Base-by-base conservation (phyloP, 2,888 invertebrate genomes). In the Papilio demoleus region DNA sequence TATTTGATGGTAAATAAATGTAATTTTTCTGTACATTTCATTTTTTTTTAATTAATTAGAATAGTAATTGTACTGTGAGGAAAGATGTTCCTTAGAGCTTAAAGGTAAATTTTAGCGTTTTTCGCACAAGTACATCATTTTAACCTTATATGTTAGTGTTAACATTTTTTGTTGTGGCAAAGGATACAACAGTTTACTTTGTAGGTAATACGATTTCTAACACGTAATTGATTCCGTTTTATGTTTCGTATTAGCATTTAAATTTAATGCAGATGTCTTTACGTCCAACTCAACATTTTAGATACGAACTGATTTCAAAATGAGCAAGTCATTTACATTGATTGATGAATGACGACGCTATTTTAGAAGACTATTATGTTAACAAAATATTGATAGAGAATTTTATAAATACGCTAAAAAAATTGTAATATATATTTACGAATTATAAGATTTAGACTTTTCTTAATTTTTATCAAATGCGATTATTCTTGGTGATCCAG, bases 231-330 rank as follows among this genome's bases (percentile, higher is more conserved):
- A 62, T 69, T 60, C 61, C 50, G 42, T 65, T 69, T 47, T 27
- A 59, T 45, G 38, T 50, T 71, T 40, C 68, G 68, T 74, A 75
- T 76, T 72, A 72, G 75, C 73, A 77, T 76, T 74, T 74, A 73
- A 71, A 75, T 73, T 70, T 72, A 70, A 74, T 71, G 47, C 72
- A 71, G 73, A 76, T 77, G 72, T 77, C 67, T 75, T 74, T 71
- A 71, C 70, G 70, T 75, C 71, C 71, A 65, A 75, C 65, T 70
- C 70, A 70, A 73, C 59, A 58, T 64, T 68, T 70, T 65, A 70
- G 72, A 73, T 71, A 72, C 71, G 61, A 31, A 50, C 27, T 70
- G 70, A 64, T 70, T 73, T 70, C 59, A 40, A 71, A 73, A 72
- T 71, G 63, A 70, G 56, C 63, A 24, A 47, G 24, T 50, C 17